These are phyloP conservation scores for Prenolepis imparis DNA, from an alignment of 2,888 invertebrate genomes.

Conservation along the genomic window DNA sequence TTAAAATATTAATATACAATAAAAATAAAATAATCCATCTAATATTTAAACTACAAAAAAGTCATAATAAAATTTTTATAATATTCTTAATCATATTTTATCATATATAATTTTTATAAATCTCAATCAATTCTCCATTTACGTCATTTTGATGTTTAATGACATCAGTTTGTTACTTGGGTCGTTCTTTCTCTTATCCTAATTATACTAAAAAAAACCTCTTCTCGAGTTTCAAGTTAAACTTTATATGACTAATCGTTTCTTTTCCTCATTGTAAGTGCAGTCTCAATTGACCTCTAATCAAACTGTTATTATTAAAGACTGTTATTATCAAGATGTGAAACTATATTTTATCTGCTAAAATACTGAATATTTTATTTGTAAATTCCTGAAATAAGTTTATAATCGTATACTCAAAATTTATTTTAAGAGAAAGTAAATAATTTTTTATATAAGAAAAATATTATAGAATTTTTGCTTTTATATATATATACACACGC, in stretches of 20 bases:
- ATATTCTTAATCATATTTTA: background rate
- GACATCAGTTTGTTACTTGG: too few relatives aligned
- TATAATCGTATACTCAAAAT: background rate
- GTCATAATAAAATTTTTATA: background rate
- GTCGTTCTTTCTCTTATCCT: too few relatives aligned
- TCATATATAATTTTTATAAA: too few relatives aligned
- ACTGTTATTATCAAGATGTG: background rate
- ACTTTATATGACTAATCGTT: background rate
- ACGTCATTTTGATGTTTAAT: too few relatives aligned
- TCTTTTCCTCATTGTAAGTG: background rate
- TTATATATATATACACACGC: background rate
- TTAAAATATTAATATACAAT: too few relatives aligned
- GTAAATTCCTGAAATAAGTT: background rate
- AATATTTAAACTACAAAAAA: background rate
- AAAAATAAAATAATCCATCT: background rate
- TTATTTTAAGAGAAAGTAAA: background rate
- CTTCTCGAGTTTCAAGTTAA: background rate
- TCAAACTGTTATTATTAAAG: background rate
- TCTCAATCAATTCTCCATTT: too few relatives aligned
- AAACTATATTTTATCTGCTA: background rate
- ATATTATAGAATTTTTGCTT: background rate
- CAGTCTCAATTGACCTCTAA: background rate
- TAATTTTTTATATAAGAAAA: background rate
- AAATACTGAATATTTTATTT: background rate
- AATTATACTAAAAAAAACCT: background rate